Conservation (phyloP, 2,797 vertebrate species). For the Dendrocincla tyrannina region DNA sequence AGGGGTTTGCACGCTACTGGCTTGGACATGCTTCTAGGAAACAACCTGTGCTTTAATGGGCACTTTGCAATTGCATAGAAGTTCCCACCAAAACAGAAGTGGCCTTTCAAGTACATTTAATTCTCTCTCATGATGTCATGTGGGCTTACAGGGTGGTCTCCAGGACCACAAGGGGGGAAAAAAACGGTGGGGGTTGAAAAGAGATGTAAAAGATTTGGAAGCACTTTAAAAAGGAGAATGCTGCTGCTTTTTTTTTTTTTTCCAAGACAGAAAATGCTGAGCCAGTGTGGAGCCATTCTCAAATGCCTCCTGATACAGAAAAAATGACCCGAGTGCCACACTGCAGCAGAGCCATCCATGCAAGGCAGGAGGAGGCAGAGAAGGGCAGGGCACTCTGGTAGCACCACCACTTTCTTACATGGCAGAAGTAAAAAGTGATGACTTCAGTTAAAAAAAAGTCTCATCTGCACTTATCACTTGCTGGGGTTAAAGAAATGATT, state of each 20-base stretch:
- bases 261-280: not conserved
- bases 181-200: constrained; percentile 16
- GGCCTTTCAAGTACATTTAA: constrained; percentile 68
- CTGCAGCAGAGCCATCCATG: not conserved
- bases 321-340: not conserved
- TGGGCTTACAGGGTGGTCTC: constrained; percentile 62
- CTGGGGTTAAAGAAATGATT: constrained; percentile 63
- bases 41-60: constrained; percentile 72
- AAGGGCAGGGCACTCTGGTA: not conserved
- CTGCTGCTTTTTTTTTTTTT: not conserved
- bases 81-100: constrained; percentile 62
- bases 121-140: constrained; percentile 66
- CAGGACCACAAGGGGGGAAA: not conserved
- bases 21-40: constrained; percentile 67
- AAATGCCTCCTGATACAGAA: not conserved
- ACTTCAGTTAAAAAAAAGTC: not conserved
- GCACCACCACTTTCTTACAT: not conserved
- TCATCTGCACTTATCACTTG: constrained; percentile 36
- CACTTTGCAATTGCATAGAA: constrained; percentile 65
- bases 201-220: constrained; percentile 44
- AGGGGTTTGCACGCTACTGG: constrained; percentile 66
- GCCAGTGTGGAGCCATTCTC: not conserved
- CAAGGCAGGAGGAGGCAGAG: not conserved
- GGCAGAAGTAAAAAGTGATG: not conserved
- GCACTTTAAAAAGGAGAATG: constrained; percentile 36